phyloP scores from a whole-genome alignment of 2,888 invertebrate genomes.

The Acrobasis suavella region DNA sequence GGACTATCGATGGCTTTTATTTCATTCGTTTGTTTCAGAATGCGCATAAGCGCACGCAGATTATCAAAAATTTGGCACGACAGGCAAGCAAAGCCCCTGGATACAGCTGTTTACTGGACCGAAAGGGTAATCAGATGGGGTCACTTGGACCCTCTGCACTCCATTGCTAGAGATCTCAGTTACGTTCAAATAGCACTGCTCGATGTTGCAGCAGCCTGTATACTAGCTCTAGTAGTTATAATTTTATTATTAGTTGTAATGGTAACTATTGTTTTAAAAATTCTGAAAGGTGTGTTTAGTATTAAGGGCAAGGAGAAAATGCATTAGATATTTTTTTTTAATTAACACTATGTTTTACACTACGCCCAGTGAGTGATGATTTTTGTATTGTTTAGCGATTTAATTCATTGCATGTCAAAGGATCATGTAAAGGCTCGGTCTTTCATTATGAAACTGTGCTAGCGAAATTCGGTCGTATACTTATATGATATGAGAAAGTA shows the following conservation, averaged over 20 bases:
- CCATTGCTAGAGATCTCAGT: conserved; percentile 55
- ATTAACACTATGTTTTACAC: no score
- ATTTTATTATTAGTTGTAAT: conserved; percentile 46
- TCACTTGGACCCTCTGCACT: conserved; percentile 53
- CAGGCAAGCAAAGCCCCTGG: conserved; percentile 74
- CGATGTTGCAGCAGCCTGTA: conserved; percentile 58
- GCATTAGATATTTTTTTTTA: no score
- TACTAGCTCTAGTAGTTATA: conserved; percentile 43
- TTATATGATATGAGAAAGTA: no score
- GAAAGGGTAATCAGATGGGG: conserved; percentile 80
- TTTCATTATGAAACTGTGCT: no score
- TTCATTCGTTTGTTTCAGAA: conserved; percentile 46
- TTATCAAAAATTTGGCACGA: conserved; percentile 79
- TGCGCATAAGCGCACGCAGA: conserved; percentile 64
- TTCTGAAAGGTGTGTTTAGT: conserved; percentile 47
- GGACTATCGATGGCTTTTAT: no score
- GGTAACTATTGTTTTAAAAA: conserved; percentile 46
- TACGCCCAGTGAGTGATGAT: no score
- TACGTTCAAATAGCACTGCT: conserved; percentile 57
- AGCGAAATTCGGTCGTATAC: no score
- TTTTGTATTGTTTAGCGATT: no score
- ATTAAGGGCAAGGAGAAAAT: conserved; percentile 59
- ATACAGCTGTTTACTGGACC: conserved; percentile 82
- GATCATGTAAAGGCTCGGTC: no score
- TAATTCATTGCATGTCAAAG: no score